phyloP scores from a whole-genome alignment of 1,140 invertebrate species.

The Parasteatoda tepidariorum region DNA sequence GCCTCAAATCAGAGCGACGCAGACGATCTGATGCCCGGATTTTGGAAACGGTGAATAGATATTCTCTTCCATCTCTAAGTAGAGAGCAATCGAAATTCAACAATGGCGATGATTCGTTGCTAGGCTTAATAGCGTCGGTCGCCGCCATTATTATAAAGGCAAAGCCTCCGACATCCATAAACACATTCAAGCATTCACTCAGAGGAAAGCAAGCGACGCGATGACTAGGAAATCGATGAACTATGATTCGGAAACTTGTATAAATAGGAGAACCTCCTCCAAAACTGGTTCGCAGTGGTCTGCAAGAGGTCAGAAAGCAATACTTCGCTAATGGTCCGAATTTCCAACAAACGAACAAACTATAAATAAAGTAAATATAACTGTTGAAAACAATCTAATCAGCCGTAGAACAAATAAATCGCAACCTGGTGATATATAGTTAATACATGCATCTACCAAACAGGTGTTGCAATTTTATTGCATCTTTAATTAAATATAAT shows the following conservation, averaged over 20 bases:
- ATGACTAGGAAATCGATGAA: slow-evolving; percentile 43
- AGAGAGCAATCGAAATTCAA: slow-evolving; percentile 53
- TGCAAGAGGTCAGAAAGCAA: slow-evolving; percentile 5
- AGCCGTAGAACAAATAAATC: too few species aligned
- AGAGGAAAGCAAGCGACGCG: slow-evolving; percentile 18
- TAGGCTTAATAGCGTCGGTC: slow-evolving; percentile 32
- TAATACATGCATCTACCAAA: too few species aligned
- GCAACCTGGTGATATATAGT: too few species aligned
- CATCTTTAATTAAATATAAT: too few species aligned
- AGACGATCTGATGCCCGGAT: too few species aligned
- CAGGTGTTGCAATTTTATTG: too few species aligned
- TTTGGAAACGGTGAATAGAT: too few species aligned
- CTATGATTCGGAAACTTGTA: slow-evolving; percentile 37
- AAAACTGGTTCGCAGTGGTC: slow-evolving; percentile 39
- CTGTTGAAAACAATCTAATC: too few species aligned
- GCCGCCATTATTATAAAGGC: slow-evolving; percentile 50
- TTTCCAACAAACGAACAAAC: too few species aligned
- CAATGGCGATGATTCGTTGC: slow-evolving; percentile 55
- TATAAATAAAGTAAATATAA: too few species aligned
- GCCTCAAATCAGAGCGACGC: too few species aligned
- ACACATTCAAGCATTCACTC: slow-evolving; percentile 22
- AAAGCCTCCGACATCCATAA: slow-evolving; percentile 43
- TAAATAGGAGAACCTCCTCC: slow-evolving; percentile 9
- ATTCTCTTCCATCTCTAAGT: neutral
- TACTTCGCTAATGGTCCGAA: too few species aligned